These are phyloP conservation scores for Rhinophrynus dorsalis DNA, from an alignment of 2,797 vertebrate species.

Conservation along the genomic window DNA sequence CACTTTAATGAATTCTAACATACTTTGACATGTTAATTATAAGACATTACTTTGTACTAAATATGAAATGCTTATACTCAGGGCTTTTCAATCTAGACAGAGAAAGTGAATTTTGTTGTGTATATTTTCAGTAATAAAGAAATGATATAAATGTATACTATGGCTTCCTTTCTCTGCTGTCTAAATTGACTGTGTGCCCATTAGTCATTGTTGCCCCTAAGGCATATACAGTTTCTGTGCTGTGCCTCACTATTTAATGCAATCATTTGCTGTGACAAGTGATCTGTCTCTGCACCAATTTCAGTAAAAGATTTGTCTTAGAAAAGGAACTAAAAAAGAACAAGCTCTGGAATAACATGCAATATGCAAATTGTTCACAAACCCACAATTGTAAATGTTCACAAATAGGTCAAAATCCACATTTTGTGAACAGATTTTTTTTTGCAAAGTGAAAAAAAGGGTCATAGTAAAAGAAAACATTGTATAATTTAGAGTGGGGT, in stretches of 20 bases:
- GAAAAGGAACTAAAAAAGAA: no score
- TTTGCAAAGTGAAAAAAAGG: no score
- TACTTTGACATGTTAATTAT: no score
- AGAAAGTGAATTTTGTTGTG: slow-evolving; percentile 1
- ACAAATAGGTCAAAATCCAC: not conserved
- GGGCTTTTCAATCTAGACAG: not conserved
- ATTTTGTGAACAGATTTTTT: not conserved
- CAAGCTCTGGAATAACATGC: no score
- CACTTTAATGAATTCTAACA: no score
- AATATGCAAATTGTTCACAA: not conserved
- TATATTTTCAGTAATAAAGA: not conserved
- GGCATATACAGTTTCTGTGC: not conserved
- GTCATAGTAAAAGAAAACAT: no score
- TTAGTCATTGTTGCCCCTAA: slow-evolving; percentile 7
- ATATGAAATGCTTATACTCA: no score
- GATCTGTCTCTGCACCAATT: not conserved
- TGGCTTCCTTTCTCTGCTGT: not conserved
- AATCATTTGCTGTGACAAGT: slow-evolving; percentile 1
- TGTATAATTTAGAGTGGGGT: no score
- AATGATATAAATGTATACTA: slow-evolving; percentile 12
- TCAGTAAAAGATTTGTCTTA: not conserved
- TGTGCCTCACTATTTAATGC: not conserved
- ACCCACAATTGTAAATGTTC: not conserved
- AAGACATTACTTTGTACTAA: no score
- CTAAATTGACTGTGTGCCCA: not conserved